Evolutionary conservation across 53 echinoderm and acorn worm species (phyloP), one percentile per base, ranked within the genome.

Genomic region (Echinarachnius parma): DNA sequence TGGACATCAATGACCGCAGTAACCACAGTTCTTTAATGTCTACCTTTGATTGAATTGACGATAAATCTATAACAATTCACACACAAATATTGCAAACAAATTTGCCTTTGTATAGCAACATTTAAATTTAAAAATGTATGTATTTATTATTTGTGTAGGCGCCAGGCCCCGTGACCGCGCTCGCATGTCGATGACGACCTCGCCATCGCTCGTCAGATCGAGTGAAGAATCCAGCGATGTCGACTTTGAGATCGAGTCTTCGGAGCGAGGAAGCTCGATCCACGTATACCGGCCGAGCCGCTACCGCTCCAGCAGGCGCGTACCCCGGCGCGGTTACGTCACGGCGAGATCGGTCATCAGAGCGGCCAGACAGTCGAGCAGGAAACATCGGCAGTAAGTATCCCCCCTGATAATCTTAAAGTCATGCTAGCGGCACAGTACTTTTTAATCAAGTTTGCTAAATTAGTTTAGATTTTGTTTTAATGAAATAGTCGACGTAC

Each of bases 371-470:
- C 80, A 62, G 1, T 86, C 82, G 13, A 77, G 71, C 5, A 82
- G 93, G 25, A 89, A 89, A 77, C 89, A 79, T 20, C 67, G 86
- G 47, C 78, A 82, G 93, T 93, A 66, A 82, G 89, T 68, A 14
- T 4, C 19, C n/a, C n/a, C n/a, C 7, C 13, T 39, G 42, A 39
- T 39, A 39, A n/a, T n/a, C n/a, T n/a, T n/a, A n/a, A n/a, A n/a
- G n/a, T n/a, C n/a, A n/a, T n/a, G n/a, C n/a, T n/a, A n/a, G n/a
- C n/a, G n/a, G n/a, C n/a, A n/a, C n/a, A n/a, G n/a, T n/a, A n/a
- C n/a, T n/a, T n/a, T n/a, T n/a, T n/a, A n/a, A n/a, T n/a, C n/a
- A n/a, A n/a, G n/a, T n/a, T n/a, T n/a, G n/a, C n/a, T n/a, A n/a
- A n/a, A n/a, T n/a, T n/a, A n/a, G n/a, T n/a, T n/a, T n/a, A n/a